Conservation (phyloP, 2,888 invertebrate species). For the Hirtodrosophila trivittata region DNA sequence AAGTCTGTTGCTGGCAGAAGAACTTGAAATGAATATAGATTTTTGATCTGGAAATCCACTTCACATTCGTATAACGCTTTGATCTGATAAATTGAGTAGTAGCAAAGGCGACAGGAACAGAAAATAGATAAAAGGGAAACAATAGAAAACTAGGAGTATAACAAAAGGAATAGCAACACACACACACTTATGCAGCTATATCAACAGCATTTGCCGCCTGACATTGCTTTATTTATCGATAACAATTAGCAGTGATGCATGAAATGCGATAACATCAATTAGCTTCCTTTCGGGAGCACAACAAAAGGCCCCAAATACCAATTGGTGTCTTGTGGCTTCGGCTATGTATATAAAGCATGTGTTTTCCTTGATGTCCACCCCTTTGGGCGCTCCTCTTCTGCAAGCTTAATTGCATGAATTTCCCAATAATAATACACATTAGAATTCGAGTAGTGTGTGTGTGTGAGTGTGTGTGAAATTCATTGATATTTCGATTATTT, state of each 20-base stretch:
- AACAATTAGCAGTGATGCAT: conserved; percentile 80
- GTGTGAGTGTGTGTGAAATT: conserved; percentile 11
- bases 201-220: conserved; percentile 39
- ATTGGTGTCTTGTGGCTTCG: conserved; percentile 35
- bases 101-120: conserved; percentile 3
- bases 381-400: neutral
- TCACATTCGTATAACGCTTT: conserved; percentile 31
- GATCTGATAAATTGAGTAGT: conserved; percentile 54
- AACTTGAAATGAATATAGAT: no score
- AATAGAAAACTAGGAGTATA: no score
- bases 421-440: conserved; percentile 32
- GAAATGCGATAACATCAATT: conserved; percentile 81
- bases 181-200: neutral
- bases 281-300: conserved; percentile 46
- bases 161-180: neutral
- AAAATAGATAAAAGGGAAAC: neutral
- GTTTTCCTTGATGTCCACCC: neutral
- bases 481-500: conserved; percentile 28
- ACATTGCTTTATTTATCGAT: conserved; percentile 77
- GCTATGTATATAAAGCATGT: conserved; percentile 42
- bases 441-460: neutral
- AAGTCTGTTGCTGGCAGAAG: no score
- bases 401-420: conserved; percentile 38
- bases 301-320: conserved; percentile 23
- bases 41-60: neutral